Evolutionary conservation across 2,797 vertebrate genomes (phyloP).

Genomic region (Hypotaenidia philippensis): DNA sequence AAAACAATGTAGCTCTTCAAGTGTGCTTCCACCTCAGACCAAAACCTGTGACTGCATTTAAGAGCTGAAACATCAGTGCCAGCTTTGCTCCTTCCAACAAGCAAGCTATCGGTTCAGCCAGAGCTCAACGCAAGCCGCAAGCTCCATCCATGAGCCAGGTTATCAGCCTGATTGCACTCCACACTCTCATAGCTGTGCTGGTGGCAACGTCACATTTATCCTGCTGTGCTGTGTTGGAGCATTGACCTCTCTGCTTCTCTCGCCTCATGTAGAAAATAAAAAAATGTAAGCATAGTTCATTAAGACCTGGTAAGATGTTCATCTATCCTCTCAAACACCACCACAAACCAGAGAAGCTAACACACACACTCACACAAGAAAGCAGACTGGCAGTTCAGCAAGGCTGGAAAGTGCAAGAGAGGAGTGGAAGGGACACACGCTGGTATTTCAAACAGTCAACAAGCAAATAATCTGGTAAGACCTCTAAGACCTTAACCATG

Average conservation of each 20-base stretch:
- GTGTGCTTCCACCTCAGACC: background rate
- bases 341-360: background rate
- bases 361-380: background rate
- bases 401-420: background rate
- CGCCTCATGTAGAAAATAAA: background rate
- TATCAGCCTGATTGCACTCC: background rate
- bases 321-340: background rate
- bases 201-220: background rate
- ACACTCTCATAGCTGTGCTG: background rate
- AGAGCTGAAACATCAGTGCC: background rate
- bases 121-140: fast-evolving
- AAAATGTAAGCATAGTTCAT: background rate
- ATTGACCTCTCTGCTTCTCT: background rate
- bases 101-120: background rate
- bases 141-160: background rate
- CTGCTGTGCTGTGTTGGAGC: background rate
- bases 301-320: background rate
- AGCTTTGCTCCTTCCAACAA: background rate
- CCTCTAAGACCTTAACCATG: constrained; percentile 56
- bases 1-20: constrained; percentile 30
- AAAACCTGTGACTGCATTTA: constrained; percentile 32
- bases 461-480: constrained; percentile 54
- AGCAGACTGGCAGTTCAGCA: background rate
- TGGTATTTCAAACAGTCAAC: constrained; percentile 58
- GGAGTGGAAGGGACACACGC: constrained; percentile 17